Percentiles rank a stretch among this genome's conserved stretches.
These are phyloP conservation scores for Colaptes auratus DNA, from an alignment of 2,113 vertebrate species.

Conservation along the genomic window DNA sequence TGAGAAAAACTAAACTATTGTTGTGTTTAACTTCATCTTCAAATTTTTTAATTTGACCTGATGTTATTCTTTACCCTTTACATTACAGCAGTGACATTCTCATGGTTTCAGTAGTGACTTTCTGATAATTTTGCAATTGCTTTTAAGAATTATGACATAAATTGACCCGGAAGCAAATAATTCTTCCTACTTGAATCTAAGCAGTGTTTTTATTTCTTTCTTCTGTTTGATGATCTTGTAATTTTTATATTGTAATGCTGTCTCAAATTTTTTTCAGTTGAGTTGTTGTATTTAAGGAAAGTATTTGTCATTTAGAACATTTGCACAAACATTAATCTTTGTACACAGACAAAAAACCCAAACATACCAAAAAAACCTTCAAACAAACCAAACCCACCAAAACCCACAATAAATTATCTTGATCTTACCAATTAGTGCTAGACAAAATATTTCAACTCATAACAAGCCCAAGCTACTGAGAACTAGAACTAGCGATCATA, in stretches of 20 bases:
- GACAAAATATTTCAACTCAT: background rate
- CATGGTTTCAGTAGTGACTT: background rate
- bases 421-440: background rate
- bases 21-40: background rate
- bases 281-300: background rate
- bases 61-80: background rate
- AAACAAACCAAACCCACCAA: too few species aligned
- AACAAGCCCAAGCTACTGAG: background rate
- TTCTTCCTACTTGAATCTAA: background rate
- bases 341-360: background rate
- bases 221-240: background rate
- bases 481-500: background rate
- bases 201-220: background rate
- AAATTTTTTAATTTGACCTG: background rate
- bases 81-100: background rate
- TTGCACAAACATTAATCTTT: background rate
- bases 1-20: background rate
- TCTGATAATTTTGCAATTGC: slow-evolving; percentile 44
- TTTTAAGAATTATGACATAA: slow-evolving; percentile 51
- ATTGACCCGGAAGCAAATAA: background rate
- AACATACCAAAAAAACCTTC: background rate
- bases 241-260: too few species aligned
- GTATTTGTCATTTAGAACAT: background rate
- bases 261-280: background rate
- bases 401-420: background rate